Evolutionary conservation across 2,113 vertebrate species (phyloP), one percentile per base, ranked within the genome.

Genomic region (Acrocephalus kingi): DNA sequence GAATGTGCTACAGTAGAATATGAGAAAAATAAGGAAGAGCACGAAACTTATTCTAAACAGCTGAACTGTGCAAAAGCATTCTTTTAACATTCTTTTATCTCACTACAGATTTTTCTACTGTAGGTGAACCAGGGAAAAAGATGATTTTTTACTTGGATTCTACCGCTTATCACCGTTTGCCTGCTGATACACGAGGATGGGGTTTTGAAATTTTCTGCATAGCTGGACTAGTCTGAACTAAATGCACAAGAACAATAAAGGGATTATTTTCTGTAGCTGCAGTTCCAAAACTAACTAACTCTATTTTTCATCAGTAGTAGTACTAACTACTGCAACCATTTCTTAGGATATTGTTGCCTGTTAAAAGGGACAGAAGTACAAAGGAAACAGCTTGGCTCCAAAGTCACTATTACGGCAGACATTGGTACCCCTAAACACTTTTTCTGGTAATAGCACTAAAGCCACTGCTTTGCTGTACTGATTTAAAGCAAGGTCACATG

Each of bases 351-450:
- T 3, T 45, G 13, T 8, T 68, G 13, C 30, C 54, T 77, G 9
- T 46, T 69, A 52, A 61, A 72, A 69, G 28, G 28, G 14, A 41
- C 3, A 37, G 2, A 49, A 54, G 7, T 8, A 67, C 17, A 80
- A 75, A 79, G 37, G 20, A 54, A 84, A n/a, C 43, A 12, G 3
- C 31, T 72, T 2, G 1, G 9, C 27, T 91, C 23, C 20, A 25
- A 69, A 27, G 13, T 41, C 14, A 56, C 58, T 63, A 13, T 24
- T 61, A 35, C 21, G 55, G 68, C 33, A 93, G 39, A 27, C 19
- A 43, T 0, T 23, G 27, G 27, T 64, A 41, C 6, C 21, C 13
- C 18, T 28, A 8, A 4, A 41, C 1, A 7, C 1, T 8, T 69
- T 3, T 33, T 79, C 33, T 55, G 45, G 11, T 18, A 73, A 46